A percentile compares a stretch with the other conserved stretches of the same genome.
Conservation (phyloP, 2,113 vertebrate species). For the Mystacornis crossleyi region DNA sequence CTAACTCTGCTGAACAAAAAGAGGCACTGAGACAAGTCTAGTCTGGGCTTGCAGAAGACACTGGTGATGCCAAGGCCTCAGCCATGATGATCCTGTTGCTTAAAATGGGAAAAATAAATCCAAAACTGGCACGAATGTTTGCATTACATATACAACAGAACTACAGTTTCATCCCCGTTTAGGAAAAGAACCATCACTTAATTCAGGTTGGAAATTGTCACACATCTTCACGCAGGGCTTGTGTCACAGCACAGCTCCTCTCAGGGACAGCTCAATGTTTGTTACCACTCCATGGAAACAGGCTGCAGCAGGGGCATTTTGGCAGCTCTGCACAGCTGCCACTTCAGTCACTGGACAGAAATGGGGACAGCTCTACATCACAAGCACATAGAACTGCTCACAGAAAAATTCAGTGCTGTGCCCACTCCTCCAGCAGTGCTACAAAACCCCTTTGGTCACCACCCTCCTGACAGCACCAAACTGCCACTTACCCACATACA, state of each 20-base stretch:
- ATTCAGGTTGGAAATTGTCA: background rate
- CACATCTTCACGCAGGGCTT: background rate
- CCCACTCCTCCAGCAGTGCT: background rate
- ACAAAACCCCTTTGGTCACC: background rate
- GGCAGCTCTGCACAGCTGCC: background rate
- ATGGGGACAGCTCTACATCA: background rate
- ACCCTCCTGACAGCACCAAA: background rate
- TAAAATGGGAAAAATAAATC: background rate
- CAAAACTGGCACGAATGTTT: background rate
- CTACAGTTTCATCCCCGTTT: background rate
- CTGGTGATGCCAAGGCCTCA: background rate
- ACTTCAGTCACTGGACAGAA: background rate
- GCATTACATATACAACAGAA: background rate
- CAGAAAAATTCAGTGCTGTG: background rate
- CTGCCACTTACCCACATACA: fast-evolving
- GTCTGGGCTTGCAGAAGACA: background rate
- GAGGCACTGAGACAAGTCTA: background rate
- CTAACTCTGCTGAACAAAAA: background rate
- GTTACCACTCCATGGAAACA: background rate
- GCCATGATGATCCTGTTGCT: background rate
- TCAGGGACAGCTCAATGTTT: background rate
- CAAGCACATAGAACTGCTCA: background rate
- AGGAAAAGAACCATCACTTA: background rate
- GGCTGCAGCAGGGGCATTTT: background rate
- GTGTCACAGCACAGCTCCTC: background rate